Base-by-base conservation (phyloP, 2,113 vertebrate species). In the Urocolius indicus region DNA sequence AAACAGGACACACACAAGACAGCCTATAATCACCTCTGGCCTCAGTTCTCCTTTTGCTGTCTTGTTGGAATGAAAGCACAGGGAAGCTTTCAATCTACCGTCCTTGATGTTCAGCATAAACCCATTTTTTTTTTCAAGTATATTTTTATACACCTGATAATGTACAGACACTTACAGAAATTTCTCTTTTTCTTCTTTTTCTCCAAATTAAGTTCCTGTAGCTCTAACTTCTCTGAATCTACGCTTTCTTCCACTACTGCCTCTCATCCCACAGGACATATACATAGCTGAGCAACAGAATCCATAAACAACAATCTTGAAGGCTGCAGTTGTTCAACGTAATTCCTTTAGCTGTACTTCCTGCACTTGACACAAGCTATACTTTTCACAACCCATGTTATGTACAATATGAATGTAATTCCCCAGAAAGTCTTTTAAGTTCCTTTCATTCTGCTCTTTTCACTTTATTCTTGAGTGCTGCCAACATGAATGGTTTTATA, bases 111-210 rank as follows among this genome's bases (percentile, higher is more conserved):
- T 83, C 9, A 57, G 10, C 36, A 52, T 8, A 77, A 90, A 38
- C 3, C 0, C 85, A 78, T 45, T 41, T 20, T 23, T 48, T 81
- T 74, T 74, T 58, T 13, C 11, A 76, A n/a, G 38, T 51, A 32
- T 26, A 3, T 30, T 69, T 74, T 46, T 75, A n/a, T 11, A 73
- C n/a, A 18, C 1, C 3, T 74, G 16, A 38, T 16, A 61, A 15
- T 7, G 13, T 67, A 45, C 13, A 69, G 23, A 3, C 2, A 68
- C 30, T 45, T 71, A 73, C 4, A 34, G 32, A 63, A 38, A 41
- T 45, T 13, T n/a, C 3, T 34, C 5, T 27, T 11, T 66, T 15
- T 5, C 15, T 34, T 23, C 11, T n/a, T 65, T 11, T 0, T 2
- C 2, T 43, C 46, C 27, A 58, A 62, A 89, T 66, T 41, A 66